Evolutionary conservation across 2,888 invertebrate species (phyloP).

Genomic region (Drosophila neotestacea): DNA sequence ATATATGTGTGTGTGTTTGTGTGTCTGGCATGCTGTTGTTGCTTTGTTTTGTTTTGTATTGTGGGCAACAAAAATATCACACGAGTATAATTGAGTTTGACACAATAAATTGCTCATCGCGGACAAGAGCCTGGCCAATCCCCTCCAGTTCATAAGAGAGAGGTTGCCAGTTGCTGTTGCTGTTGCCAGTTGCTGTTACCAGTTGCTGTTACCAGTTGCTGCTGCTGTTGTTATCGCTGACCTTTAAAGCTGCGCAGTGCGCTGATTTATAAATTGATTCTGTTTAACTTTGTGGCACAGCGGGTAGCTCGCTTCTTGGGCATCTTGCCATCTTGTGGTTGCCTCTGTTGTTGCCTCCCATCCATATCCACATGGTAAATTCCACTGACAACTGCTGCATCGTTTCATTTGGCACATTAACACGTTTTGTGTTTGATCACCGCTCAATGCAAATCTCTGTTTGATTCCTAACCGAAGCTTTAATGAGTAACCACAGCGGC

Average conservation of each 20-base stretch:
- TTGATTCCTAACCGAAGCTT: conserved; percentile 58
- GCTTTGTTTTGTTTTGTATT: conserved; percentile 43
- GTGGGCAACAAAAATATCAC: conserved; percentile 82
- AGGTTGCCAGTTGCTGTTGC: conserved; percentile 34
- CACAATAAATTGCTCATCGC: conserved; percentile 86
- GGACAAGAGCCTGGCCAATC: conserved; percentile 54
- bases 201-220: conserved; percentile 41
- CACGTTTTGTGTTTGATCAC: conserved; percentile 63
- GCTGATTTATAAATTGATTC: conserved; percentile 84
- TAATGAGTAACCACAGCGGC: conserved; percentile 60
- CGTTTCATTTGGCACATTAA: conserved; percentile 76
- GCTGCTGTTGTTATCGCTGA: conserved; percentile 73
- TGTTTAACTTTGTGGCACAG: conserved; percentile 83
- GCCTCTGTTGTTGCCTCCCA: conserved; percentile 2
- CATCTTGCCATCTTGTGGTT: conserved; percentile 13
- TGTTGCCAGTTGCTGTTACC: conserved; percentile 37
- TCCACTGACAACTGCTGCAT: conserved; percentile 58
- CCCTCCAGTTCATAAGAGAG: conserved; percentile 43
- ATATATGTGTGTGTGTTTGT: conserved; percentile 30
- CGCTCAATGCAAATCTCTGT: conserved; percentile 31
- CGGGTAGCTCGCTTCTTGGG: conserved; percentile 64
- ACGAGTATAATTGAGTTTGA: conserved; percentile 85
- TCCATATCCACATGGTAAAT: conserved; percentile 23
- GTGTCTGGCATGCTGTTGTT: conserved; percentile 52
- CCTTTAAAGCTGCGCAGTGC: conserved; percentile 80